These are phyloP conservation scores for Stichodactyla helianthus DNA, from an alignment of 64 coral and sea anemone species.

Conservation along the genomic window DNA sequence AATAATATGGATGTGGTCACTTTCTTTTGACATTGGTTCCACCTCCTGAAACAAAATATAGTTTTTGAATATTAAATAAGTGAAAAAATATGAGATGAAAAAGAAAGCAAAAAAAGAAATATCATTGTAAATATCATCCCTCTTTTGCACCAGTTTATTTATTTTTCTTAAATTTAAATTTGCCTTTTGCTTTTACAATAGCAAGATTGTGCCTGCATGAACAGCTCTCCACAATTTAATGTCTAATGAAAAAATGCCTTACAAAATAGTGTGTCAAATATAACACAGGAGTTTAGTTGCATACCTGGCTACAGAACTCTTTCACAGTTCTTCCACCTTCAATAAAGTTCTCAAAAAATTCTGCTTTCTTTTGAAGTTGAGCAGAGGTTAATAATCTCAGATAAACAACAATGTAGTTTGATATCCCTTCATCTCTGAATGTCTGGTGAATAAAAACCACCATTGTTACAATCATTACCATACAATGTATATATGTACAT, in stretches of 20 bases:
- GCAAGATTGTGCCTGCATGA: no score
- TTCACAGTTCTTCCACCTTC: slow-evolving; percentile 87
- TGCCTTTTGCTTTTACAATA: no score
- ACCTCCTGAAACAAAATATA: slow-evolving; percentile 68
- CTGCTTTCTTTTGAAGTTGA: slow-evolving; percentile 91
- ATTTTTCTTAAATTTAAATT: no score
- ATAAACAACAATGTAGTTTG: slow-evolving; percentile 97
- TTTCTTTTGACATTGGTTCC: slow-evolving; percentile 91
- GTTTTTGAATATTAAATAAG: no score
- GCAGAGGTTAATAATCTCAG: slow-evolving; percentile 93
- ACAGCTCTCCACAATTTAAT: no score
- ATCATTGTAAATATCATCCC: no score
- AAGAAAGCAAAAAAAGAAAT: no score
- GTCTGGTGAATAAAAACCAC: slow-evolving; percentile 36
- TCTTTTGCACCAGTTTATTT: no score
- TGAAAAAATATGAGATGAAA: background rate
- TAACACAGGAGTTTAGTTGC: background rate
- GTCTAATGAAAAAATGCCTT: no score
- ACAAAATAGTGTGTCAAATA: background rate
- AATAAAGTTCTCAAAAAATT: slow-evolving; percentile 98
- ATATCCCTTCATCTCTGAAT: slow-evolving; percentile 92
- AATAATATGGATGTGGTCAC: slow-evolving; percentile 94
- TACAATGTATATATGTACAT: no score
- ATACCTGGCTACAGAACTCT: slow-evolving; percentile 94
- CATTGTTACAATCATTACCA: no score